Evolutionary conservation across 2,113 vertebrate species (phyloP).

Genomic region (Chascanopsetta lugubris): DNA sequence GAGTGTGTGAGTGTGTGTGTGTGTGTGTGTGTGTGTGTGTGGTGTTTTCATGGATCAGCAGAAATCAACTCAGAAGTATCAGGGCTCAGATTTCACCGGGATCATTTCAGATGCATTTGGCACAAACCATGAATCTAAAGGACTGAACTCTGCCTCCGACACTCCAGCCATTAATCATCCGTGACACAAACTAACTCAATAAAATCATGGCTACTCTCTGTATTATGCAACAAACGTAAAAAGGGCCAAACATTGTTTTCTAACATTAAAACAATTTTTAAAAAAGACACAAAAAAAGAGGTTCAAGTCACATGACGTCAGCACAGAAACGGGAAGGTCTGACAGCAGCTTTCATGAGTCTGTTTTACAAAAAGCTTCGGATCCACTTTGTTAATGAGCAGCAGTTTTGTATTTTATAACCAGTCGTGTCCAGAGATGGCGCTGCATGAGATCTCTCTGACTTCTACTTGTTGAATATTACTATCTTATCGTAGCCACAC

Average conservation of each 20-base stretch:
- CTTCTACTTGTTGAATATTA: conserved; percentile 56
- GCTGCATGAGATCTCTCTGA: conserved; percentile 71
- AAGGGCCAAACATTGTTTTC: conserved; percentile 51
- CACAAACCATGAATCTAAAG: no score
- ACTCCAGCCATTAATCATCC: no score
- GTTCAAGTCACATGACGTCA: conserved; percentile 22
- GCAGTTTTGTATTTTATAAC: conserved; percentile 57
- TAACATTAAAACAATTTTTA: no score
- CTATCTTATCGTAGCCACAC: conserved; percentile 57
- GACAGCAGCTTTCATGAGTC: conserved; percentile 34
- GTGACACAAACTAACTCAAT: no score
- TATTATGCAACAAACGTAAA: conserved; percentile 66
- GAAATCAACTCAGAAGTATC: no score
- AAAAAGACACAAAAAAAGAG: conserved; percentile 13
- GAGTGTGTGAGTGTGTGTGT: background rate
- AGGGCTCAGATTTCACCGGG: conserved; percentile 19
- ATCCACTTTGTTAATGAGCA: conserved; percentile 40
- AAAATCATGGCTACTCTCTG: background rate
- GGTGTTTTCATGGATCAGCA: conserved; percentile 32
- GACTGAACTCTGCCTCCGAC: no score
- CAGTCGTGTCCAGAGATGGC: conserved; percentile 55
- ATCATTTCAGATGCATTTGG: background rate
- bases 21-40: background rate
- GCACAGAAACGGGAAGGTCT: conserved; percentile 10
- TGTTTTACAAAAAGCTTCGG: conserved; percentile 15